Percentiles rank a stretch among this genome's conserved stretches.
phyloP scores from a whole-genome alignment of 2,797 vertebrate species.

The Morelia viridis region DNA sequence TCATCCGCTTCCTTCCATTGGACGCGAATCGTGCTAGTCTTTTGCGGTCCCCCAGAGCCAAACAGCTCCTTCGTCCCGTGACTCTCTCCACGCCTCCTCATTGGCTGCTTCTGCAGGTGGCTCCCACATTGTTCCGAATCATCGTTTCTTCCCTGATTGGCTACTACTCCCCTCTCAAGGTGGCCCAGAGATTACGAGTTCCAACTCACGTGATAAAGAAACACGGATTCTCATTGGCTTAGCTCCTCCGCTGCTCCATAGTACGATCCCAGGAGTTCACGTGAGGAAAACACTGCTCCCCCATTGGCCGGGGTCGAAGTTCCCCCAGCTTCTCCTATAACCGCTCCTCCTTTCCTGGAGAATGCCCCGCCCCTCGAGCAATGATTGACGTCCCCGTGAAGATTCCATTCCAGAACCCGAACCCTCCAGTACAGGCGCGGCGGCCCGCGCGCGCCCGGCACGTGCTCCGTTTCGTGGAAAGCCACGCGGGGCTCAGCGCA shows the following conservation, averaged over 20 bases:
- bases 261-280: background rate
- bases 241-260: background rate
- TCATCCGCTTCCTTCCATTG: background rate
- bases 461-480: background rate
- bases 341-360: background rate
- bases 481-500: background rate
- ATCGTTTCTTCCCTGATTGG: no score
- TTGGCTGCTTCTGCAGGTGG: background rate
- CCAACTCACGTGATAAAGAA: background rate
- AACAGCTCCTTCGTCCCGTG: background rate
- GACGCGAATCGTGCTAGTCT: background rate
- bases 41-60: rapidly evolving
- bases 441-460: no score
- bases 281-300: background rate
- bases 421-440: background rate
- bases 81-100: background rate
- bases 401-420: background rate
- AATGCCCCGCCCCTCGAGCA: background rate
- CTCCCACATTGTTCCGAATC: background rate
- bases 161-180: background rate
- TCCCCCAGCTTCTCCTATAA: background rate
- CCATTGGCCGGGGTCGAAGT: background rate
- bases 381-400: background rate
- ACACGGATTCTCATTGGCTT: background rate
- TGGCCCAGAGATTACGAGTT: no score